These are phyloP conservation scores for Pantherophis vulpinus DNA, from an alignment of 2,797 vertebrate genomes.

Conservation along the genomic window DNA sequence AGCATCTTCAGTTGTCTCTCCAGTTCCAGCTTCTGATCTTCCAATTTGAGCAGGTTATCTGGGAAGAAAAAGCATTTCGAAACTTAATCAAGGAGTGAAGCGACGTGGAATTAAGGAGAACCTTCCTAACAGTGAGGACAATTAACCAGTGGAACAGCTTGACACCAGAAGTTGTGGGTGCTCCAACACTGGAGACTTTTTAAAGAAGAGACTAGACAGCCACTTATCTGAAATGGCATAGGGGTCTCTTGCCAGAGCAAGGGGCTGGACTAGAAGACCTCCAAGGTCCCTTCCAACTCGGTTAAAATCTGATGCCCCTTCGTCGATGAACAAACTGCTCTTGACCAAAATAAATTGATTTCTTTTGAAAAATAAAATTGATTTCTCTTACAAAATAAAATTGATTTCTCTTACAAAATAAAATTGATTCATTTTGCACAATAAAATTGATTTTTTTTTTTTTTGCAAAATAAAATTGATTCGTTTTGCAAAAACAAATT, in stretches of 20 bases:
- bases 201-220: no score
- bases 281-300: background rate
- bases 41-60: slow-evolving; percentile 88
- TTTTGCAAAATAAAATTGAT: no score
- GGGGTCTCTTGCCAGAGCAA: background rate
- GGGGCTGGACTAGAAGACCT: background rate
- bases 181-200: background rate
- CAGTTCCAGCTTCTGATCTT: slow-evolving; percentile 87
- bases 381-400: no score
- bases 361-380: no score
- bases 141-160: background rate
- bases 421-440: no score
- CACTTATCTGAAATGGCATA: background rate
- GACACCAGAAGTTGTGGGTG: background rate
- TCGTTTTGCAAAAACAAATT: no score
- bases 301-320: background rate
- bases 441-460: no score
- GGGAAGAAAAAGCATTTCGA: slow-evolving; percentile 19
- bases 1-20: slow-evolving; percentile 88
- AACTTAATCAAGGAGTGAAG: background rate
- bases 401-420: no score
- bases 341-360: background rate
- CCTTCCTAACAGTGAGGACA: background rate
- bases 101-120: background rate
- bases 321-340: background rate